Evolutionary conservation across 2,113 vertebrate genomes (phyloP), one percentile per base, ranked within the genome.

Genomic region (Poeciliopsis occidentalis): DNA sequence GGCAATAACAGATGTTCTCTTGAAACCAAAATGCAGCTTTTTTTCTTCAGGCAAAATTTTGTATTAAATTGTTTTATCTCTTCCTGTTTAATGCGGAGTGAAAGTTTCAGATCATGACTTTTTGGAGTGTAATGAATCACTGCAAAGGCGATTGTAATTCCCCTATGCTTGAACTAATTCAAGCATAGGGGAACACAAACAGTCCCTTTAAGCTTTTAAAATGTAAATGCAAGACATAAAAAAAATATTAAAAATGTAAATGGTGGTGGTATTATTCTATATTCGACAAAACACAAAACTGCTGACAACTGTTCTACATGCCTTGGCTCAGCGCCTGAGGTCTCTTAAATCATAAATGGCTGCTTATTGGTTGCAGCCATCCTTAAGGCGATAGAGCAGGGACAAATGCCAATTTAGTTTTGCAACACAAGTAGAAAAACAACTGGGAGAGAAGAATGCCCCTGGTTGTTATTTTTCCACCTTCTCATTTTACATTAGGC

Each of bases 401-500:
- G 76, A 85, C 74, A 81, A 76, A 66, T 64, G 66, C 73, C 76
- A 71, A 70, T 76, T 88, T 74, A 76, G 69, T 71, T 71, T 65
- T 68, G 64, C 34, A 82, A 78, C 76, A 70, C 64, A 67, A 73
- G 37, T 64, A 69, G 64, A 76, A 81, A 87, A 90, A 85, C 82
- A 91, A 78, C 85, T 88, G 87, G 73, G 54, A 79, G 85, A 89
- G 71, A 66, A 77, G 61, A 60, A 71, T 64, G 83, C 89, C 85
- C 76, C 67, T 87, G 87, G 92, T 84, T 88, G 86, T 87, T 90
- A 77, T 87, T 88, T 67, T 85, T 79, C 78, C 85, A 87, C 85
- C 79, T 77, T 88, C 87, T 91, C 89, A 78, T 92, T 79, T 89
- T 82, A 83, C 82, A 90, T 91, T 86, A 91, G 85, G 82, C 69